Evolutionary conservation across 2,113 vertebrate genomes (phyloP), one percentile per base, ranked within the genome.

Genomic region (Melospiza georgiana): DNA sequence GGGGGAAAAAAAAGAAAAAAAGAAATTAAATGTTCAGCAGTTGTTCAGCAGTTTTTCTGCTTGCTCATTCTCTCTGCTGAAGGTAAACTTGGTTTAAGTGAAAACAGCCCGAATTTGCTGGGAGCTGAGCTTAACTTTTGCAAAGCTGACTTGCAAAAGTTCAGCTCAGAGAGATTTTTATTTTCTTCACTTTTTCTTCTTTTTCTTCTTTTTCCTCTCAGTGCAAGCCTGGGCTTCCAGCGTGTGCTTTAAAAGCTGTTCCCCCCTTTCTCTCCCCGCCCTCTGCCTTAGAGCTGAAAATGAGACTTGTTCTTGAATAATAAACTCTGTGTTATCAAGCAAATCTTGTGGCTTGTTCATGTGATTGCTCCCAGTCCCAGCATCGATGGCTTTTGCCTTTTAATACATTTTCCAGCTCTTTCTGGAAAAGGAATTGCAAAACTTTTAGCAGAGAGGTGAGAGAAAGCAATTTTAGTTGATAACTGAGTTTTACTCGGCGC

Each of bases 281-380:
- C 89, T 95, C 95, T 81, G 91, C 77, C 86, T 95, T 17, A 44
- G 63, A 95, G 92, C 85, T 89, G 90, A 89, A 87, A 91, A 90
- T 80, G 82, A 73, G 95, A 89, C 63, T 93, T 11, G 0, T 67
- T 92, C 71, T 77, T 69, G 81, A 96, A 96, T 94, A 95, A 95
- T 95, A 87, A 94, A 95, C 84, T 77, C 72, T 75, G 82, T 90
- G 59, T 91, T 96, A 97, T 97, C 89, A 97, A 96, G 96, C 83
- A 96, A 97, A 98, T 97, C 95, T 90, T 97, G 96, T 96, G 95
- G 90, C 81, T 92, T 96, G 91, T 79, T 95, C 94, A 94, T 95
- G 94, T 94, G 91, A 94, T 93, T 72, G 33, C 88, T 95, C 78
- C 85, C 90, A 91, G 81, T 81, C 76, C 80, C 80, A 94, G 90